Conservation (phyloP, 37 sponge, comb jelly and placozoan genomes). For the Aplysina aerophoba region DNA sequence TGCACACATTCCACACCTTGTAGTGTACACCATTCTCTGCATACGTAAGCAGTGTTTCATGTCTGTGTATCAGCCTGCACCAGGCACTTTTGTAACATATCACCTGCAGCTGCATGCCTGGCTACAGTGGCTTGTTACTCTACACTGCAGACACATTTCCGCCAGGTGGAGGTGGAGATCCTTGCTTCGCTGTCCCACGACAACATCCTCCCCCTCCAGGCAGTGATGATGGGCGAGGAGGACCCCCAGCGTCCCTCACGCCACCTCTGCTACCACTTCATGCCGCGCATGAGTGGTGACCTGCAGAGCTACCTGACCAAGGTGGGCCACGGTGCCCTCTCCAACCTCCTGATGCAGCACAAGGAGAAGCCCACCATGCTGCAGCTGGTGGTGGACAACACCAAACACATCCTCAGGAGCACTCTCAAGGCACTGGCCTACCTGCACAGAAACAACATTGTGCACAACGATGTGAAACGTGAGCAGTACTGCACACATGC, state of each 20-base stretch:
- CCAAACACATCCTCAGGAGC: conserved; percentile 32
- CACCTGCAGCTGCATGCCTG: too few species aligned
- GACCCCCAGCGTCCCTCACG: conserved; percentile 29
- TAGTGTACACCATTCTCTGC: too few species aligned
- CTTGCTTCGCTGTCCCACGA: conserved; percentile 22
- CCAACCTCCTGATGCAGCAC: conserved; percentile 6
- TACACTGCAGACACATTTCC: conserved; percentile 43
- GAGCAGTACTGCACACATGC: background rate
- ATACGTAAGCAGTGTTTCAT: too few species aligned
- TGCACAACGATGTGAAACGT: conserved; percentile 54
- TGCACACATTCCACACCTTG: background rate
- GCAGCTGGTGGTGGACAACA: conserved; percentile 14
- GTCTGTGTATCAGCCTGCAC: too few species aligned
- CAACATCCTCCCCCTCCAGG: conserved; percentile 42
- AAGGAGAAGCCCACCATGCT: conserved; percentile 8
- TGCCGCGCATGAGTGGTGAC: conserved; percentile 45
- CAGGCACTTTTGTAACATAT: too few species aligned
- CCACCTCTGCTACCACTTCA: conserved; percentile 50
- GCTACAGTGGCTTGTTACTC: too few species aligned
- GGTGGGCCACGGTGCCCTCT: conserved; percentile 16
- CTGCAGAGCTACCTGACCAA: conserved; percentile 9
- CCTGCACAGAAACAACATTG: conserved; percentile 21
- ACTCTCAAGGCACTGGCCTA: conserved; percentile 27
- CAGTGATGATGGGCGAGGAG: conserved; percentile 54
- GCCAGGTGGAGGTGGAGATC: conserved; percentile 36